A percentile compares a stretch with the other conserved stretches of the same genome.
phyloP scores from a whole-genome alignment of 1,140 invertebrate genomes.

The Maniola jurtina region DNA sequence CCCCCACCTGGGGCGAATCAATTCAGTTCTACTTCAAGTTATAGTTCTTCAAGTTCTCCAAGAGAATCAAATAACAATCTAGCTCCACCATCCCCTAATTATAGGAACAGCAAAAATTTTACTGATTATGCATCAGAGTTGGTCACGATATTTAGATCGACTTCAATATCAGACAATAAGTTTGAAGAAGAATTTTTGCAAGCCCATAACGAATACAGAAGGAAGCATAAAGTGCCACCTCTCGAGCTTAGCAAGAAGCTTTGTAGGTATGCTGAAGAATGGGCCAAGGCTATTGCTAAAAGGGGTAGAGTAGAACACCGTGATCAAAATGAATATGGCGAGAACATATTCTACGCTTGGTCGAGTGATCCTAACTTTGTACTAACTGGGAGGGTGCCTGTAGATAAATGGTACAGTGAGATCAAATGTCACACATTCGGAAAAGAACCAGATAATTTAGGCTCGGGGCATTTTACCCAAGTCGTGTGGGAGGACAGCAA shows the following conservation, averaged over 20 bases:
- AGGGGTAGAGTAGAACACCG: conserved; percentile 87
- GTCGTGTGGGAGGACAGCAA: conserved; percentile 89
- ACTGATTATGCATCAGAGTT: conserved; percentile 56
- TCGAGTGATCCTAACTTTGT: conserved; percentile 85
- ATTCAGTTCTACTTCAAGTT: conserved; percentile 41
- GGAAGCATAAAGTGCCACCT: conserved; percentile 83
- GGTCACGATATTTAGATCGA: conserved; percentile 58
- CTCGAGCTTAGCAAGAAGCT: conserved; percentile 85
- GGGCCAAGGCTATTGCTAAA: conserved; percentile 86
- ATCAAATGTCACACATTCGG: conserved; percentile 81
- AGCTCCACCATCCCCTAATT: conserved; percentile 45
- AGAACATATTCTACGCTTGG: conserved; percentile 89
- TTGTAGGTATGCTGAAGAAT: conserved; percentile 88
- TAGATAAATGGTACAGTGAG: conserved; percentile 87
- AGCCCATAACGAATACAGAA: conserved; percentile 88
- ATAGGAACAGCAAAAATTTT: conserved; percentile 63
- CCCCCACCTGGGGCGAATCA: conserved; percentile 73
- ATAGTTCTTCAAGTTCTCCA: conserved; percentile 28
- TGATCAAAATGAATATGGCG: conserved; percentile 86
- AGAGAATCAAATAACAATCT: conserved; percentile 49
- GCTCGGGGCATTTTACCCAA: conserved; percentile 87
- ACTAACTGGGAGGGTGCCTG: conserved; percentile 84
- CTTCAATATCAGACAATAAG: conserved; percentile 58
- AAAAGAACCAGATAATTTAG: conserved; percentile 82
- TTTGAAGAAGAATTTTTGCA: conserved; percentile 83